A percentile compares a stretch with the other conserved stretches of the same genome.
These are phyloP conservation scores for Zonitis immaculata DNA, from an alignment of 2,888 invertebrate species.

Conservation along the genomic window DNA sequence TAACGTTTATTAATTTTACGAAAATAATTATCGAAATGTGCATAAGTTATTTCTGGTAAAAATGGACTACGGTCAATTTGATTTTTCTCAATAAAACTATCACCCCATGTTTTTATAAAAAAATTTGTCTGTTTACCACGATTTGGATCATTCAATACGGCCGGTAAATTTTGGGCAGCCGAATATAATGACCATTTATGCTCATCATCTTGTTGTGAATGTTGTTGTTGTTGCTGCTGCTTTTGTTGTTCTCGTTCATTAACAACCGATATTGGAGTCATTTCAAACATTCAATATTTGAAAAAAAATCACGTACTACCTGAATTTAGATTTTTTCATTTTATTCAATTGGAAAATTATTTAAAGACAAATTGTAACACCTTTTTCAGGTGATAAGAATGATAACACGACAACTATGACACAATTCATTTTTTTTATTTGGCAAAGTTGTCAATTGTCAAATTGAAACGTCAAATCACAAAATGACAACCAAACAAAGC, in stretches of 20 bases:
- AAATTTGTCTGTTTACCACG: slow-evolving; percentile 87
- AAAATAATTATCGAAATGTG: slow-evolving; percentile 84
- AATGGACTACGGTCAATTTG: slow-evolving; percentile 73
- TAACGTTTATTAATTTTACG: slow-evolving; percentile 68
- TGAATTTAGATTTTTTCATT: slow-evolving; percentile 25
- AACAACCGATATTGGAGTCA: slow-evolving; percentile 15
- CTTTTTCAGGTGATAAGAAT: slow-evolving; percentile 23
- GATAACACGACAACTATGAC: slow-evolving; percentile 13
- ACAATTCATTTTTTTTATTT: neutral
- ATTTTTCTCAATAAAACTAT: slow-evolving; percentile 81
- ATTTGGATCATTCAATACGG: slow-evolving; percentile 92
- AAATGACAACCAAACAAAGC: neutral
- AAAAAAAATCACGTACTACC: slow-evolving; percentile 21
- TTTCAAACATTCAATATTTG: slow-evolving; percentile 14
- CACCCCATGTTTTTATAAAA: slow-evolving; percentile 98
- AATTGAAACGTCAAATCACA: neutral
- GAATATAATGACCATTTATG: slow-evolving; percentile 84
- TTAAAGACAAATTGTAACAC: slow-evolving; percentile 1
- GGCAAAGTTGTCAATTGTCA: neutral
- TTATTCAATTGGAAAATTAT: neutral
- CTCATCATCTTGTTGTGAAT: too few species aligned
- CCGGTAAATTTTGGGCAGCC: slow-evolving; percentile 90
- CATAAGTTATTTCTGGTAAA: slow-evolving; percentile 75
- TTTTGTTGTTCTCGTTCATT: neutral
- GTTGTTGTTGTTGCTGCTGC: slow-evolving; percentile 26